A percentile compares a stretch with the other conserved stretches of the same genome.
Evolutionary conservation across 2,797 vertebrate species (phyloP).

Genomic region (Sandelia bainsii): DNA sequence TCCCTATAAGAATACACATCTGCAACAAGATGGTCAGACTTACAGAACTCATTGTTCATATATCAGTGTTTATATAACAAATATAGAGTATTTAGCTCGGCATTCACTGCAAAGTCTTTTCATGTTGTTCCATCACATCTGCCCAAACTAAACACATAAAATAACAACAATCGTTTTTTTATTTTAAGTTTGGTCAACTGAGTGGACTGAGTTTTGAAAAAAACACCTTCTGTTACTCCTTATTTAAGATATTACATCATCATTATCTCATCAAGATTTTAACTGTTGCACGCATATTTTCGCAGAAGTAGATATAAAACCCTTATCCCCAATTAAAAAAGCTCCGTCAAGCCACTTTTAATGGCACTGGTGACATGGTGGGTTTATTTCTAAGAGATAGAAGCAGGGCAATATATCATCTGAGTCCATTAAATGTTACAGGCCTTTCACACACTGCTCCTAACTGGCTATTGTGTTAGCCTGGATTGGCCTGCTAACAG

Average conservation of each 20-base stretch:
- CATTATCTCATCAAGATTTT: conserved; percentile 20
- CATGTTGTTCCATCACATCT: not conserved
- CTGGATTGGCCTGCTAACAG: conserved; percentile 81
- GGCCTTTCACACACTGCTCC: conserved; percentile 67
- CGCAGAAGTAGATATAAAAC: conserved; percentile 28
- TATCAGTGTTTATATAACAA: no score
- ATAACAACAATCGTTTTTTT: not conserved
- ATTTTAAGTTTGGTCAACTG: not conserved
- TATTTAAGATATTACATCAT: conserved; percentile 10
- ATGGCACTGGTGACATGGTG: conserved; percentile 23
- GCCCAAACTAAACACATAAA: no score
- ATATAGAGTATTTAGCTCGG: conserved; percentile 1
- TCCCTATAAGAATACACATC: conserved; percentile 54
- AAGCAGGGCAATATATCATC: conserved; percentile 62
- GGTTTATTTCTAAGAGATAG: conserved; percentile 62
- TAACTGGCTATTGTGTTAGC: conserved; percentile 77
- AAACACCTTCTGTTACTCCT: not conserved
- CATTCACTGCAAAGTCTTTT: not conserved
- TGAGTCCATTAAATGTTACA: conserved; percentile 75
- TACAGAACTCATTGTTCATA: not conserved
- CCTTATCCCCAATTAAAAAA: conserved; percentile 42
- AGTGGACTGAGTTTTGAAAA: not conserved
- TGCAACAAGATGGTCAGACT: conserved; percentile 38
- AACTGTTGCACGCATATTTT: conserved; percentile 23
- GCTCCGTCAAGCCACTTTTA: conserved; percentile 41